Conservation (phyloP, 2,113 vertebrate species). For the Oncorhynchus mykiss region DNA sequence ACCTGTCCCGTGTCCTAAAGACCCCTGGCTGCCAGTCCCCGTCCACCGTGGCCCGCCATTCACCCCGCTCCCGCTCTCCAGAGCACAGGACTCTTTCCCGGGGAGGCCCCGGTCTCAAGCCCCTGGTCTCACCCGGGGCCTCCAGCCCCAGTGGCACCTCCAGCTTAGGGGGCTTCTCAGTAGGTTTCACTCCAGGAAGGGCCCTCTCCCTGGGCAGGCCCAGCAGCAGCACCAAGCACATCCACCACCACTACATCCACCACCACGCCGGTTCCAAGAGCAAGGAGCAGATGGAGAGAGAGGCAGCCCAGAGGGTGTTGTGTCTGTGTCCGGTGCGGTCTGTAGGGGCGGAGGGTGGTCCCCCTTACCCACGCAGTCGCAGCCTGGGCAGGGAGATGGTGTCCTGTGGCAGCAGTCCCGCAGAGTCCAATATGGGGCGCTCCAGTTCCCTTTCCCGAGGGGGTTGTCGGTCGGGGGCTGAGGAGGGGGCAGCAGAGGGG, state of each 20-base stretch:
- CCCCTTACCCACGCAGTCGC: slow-evolving; percentile 78
- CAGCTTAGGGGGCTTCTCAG: slow-evolving; percentile 32
- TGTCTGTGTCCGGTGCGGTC: slow-evolving; percentile 69
- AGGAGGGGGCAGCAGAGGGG: slow-evolving; percentile 73
- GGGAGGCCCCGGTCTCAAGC: slow-evolving; percentile 44
- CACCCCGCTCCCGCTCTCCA: slow-evolving; percentile 83
- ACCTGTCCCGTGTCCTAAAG: slow-evolving; percentile 91
- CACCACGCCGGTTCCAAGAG: slow-evolving; percentile 86
- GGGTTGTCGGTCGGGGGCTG: slow-evolving; percentile 64
- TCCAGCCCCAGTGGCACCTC: slow-evolving; percentile 30
- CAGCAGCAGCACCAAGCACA: slow-evolving; percentile 85
- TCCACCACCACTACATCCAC: slow-evolving; percentile 97
- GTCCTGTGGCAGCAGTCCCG: slow-evolving; percentile 35
- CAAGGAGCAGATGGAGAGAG: slow-evolving; percentile 88
- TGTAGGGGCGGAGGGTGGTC: slow-evolving; percentile 13
- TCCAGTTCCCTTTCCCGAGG: slow-evolving; percentile 78
- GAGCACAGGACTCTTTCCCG: slow-evolving; percentile 68
- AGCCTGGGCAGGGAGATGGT: slow-evolving; percentile 74
- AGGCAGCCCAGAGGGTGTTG: slow-evolving; percentile 84
- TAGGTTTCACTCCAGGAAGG: slow-evolving; percentile 64
- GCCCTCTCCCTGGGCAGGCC: slow-evolving; percentile 67
- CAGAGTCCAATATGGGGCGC: slow-evolving; percentile 42
- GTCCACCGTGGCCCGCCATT: slow-evolving; percentile 72
- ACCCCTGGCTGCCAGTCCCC: slow-evolving; percentile 94
- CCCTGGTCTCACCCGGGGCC: slow-evolving; percentile 34